Conservation (phyloP, 2,113 vertebrate genomes). For the Trachemys scripta region DNA sequence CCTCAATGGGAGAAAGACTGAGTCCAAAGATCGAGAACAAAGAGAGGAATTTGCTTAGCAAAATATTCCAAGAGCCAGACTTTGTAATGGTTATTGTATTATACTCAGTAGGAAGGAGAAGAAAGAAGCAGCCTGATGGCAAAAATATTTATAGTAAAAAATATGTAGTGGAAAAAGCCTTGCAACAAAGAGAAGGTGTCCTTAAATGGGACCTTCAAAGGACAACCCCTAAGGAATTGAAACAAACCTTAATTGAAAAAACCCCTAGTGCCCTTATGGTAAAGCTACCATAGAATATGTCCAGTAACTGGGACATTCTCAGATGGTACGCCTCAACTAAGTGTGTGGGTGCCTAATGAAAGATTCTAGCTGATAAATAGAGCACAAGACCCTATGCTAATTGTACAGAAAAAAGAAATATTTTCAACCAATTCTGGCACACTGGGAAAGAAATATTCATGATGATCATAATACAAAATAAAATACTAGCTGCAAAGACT, state of each 20-base stretch:
- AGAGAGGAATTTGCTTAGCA: background rate
- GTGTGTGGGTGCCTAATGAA: background rate
- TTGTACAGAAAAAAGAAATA: background rate
- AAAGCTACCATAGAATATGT: background rate
- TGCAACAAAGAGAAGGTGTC: background rate
- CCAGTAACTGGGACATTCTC: background rate
- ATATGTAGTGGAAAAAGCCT: background rate
- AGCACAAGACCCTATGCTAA: background rate
- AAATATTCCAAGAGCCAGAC: background rate
- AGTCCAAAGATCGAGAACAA: background rate
- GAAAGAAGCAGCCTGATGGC: background rate
- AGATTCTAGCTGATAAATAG: background rate
- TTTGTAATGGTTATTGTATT: background rate
- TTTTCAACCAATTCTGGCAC: background rate
- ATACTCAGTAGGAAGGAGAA: background rate
- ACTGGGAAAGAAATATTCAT: background rate
- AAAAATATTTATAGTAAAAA: background rate
- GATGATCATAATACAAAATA: slow-evolving; percentile 42
- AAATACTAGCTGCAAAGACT: slow-evolving; percentile 38
- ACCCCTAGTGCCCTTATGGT: background rate
- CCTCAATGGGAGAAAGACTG: background rate
- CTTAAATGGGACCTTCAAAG: background rate
- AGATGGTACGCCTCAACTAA: background rate
- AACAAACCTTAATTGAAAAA: background rate
- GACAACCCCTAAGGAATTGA: background rate